phyloP scores from a whole-genome alignment of 92 coral and sea anemone species.

The Siderastrea siderea region DNA sequence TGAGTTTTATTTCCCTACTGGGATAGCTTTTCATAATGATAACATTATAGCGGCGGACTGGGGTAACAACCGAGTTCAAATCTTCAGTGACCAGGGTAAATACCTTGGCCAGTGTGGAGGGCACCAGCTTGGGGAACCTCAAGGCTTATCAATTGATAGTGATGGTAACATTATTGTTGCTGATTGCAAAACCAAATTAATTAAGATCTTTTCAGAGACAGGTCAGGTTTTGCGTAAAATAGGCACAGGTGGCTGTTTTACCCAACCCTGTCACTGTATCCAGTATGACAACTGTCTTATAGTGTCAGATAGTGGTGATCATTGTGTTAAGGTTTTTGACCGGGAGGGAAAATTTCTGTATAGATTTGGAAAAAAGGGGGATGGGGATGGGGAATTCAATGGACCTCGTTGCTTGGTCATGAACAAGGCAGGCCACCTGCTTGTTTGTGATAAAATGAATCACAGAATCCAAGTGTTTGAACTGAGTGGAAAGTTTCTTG shows the following conservation, averaged over 20 bases:
- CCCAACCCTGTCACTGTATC: conserved; percentile 8
- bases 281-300: not conserved
- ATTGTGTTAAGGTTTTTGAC: not conserved
- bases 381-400: conserved; percentile 10
- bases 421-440: conserved; percentile 23
- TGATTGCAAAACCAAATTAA: not conserved
- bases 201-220: not conserved
- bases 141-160: not conserved
- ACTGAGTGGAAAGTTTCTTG: conserved; percentile 7
- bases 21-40: no score
- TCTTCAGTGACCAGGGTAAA: no score
- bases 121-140: not conserved
- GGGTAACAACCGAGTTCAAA: no score
- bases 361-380: conserved; percentile 14
- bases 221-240: not conserved
- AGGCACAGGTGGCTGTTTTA: not conserved
- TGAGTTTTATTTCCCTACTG: no score
- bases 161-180: conserved; percentile 31
- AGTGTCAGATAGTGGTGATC: conserved; percentile 1
- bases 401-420: not conserved
- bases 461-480: conserved; percentile 14
- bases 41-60: no score
- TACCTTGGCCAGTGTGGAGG: not conserved
- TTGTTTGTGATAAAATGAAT: conserved; percentile 10
- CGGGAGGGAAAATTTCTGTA: not conserved